Percentiles rank a stretch among this genome's conserved stretches.
These are phyloP conservation scores for Protaetia brevitarsis DNA, from an alignment of 1,140 invertebrate species.

Conservation along the genomic window DNA sequence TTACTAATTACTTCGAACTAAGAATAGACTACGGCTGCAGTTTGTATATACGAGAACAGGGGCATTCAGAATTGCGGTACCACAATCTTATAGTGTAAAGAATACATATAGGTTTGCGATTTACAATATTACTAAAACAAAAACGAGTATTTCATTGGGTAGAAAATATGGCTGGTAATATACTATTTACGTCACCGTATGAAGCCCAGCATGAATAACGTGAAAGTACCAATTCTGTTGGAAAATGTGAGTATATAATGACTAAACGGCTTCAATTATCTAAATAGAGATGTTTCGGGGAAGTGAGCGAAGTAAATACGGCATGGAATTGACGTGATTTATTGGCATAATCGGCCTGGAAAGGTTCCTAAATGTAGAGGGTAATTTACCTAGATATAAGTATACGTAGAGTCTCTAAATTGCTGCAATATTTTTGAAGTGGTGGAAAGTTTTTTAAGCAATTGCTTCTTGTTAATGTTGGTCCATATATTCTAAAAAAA, in stretches of 20 bases:
- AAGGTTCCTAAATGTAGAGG: too few species aligned
- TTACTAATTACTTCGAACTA: slow-evolving; percentile 20
- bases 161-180: slow-evolving; percentile 13
- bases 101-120: slow-evolving; percentile 27
- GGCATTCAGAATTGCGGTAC: too few species aligned
- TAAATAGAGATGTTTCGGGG: background rate
- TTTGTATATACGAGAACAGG: background rate
- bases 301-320: too few species aligned
- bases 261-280: background rate
- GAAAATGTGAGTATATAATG: background rate
- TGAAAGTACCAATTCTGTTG: background rate
- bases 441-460: too few species aligned
- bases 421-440: too few species aligned
- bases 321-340: too few species aligned
- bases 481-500: too few species aligned
- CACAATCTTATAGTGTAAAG: too few species aligned
- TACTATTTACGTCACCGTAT: slow-evolving; percentile 19
- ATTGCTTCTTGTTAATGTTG: too few species aligned
- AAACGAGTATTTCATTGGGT: slow-evolving; percentile 18
- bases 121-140: slow-evolving; percentile 30
- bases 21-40: background rate
- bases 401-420: too few species aligned
- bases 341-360: too few species aligned
- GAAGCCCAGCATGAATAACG: slow-evolving; percentile 17
- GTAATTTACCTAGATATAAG: too few species aligned